Conservation (phyloP, 2,888 invertebrate species). For the Maniola hyperantus region DNA sequence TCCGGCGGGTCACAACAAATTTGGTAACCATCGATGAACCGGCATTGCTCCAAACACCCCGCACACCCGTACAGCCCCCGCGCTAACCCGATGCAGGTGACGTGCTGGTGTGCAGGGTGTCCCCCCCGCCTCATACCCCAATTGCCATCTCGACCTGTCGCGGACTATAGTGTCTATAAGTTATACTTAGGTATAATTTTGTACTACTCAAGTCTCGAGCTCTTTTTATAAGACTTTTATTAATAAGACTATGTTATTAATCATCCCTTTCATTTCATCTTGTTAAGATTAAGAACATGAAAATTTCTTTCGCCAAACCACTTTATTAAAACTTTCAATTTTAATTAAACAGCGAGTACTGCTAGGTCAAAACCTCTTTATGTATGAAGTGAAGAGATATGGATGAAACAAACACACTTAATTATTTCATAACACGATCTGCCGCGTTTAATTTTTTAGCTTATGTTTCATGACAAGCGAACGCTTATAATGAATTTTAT, state of each 20-base stretch:
- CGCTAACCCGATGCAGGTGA: too few species aligned
- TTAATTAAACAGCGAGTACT: conserved; percentile 33
- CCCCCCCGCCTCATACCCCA: too few species aligned
- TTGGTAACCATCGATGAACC: too few species aligned
- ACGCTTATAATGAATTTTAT: too few species aligned
- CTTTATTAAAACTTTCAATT: conserved; percentile 34
- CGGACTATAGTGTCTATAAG: background rate
- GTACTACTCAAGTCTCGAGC: background rate
- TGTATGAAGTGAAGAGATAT: background rate
- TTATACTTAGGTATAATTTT: too few species aligned
- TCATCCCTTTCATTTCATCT: conserved; percentile 24
- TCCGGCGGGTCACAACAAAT: too few species aligned
- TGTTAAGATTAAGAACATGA: conserved; percentile 24
- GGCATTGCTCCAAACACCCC: too few species aligned
- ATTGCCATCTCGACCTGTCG: too few species aligned
- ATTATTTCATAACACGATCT: background rate
- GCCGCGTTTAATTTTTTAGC: background rate
- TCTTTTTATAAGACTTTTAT: conserved; percentile 4
- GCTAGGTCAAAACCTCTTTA: conserved; percentile 27
- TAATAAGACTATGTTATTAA: conserved; percentile 26
- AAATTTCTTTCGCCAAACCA: conserved; percentile 28
- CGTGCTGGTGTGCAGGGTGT: too few species aligned
- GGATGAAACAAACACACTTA: conserved; percentile 16
- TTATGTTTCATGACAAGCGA: background rate
- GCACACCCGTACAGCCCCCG: too few species aligned